Evolutionary conservation across 2,797 vertebrate genomes (phyloP), one percentile per base, ranked within the genome.

Genomic region (Chlorospingus semifuscus): DNA sequence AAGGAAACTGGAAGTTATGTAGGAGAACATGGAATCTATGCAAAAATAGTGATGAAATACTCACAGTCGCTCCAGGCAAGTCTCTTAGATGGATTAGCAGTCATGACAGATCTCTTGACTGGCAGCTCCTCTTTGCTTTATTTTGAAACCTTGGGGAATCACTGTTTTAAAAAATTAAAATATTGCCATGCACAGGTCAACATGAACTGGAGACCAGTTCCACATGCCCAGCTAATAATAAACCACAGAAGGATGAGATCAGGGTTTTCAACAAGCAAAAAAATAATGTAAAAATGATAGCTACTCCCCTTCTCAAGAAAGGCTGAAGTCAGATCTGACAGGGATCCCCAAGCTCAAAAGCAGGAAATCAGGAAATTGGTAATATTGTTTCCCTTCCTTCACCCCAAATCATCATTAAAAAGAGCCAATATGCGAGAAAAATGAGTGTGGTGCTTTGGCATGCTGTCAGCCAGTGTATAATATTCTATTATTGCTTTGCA

Each of bases 61-160:
- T 95, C 77, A 94, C 94, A 84, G 91, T 95, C 91, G 82, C 46
- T 92, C 87, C 92, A 95, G 27, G 50, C 46, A 91, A 61, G 60
- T 69, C 57, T 96, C 92, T 78, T 63, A 61, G 13, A 55, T 4
- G 69, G 46, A 24, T 52, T 74, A 44, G 72, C 63, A 87, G 23
- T 90, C 95, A 96, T 93, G 80, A 36, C 0, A 65, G 64, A 63
- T 44, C 71, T 65, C 32, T 47, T 34, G 44, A 61, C 44, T 92
- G 80, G 74, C 56, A 87, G 57, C 6, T 93, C 22, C 49, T 91
- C 64, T 89, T 84, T 68, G 32, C n/a, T 83, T 74, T 93, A 84
- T 79, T 89, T 93, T 87, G 78, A 86, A 90, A 96, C 37, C 26
- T 83, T 88, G 42, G 93, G 85, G 79, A 88, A 65, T 57, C 68